Evolutionary conservation across 64 coral and sea anemone species (phyloP).

Genomic region (Montipora capricornis): DNA sequence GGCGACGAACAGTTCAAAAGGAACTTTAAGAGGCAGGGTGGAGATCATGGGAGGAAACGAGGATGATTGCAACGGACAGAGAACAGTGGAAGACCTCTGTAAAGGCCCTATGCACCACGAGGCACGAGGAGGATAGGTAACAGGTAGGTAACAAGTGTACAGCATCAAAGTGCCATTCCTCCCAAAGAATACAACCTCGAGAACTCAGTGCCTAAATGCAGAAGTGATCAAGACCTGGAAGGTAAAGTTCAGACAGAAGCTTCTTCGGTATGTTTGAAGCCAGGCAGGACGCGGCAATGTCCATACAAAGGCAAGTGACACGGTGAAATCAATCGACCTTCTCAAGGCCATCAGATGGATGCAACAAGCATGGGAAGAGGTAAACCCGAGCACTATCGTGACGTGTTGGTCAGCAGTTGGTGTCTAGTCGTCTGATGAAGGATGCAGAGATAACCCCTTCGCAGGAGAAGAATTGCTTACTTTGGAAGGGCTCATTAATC

Average conservation of each 20-base stretch:
- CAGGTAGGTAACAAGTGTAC: no score
- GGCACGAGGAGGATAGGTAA: no score
- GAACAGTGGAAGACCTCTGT: no score
- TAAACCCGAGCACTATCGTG: slow-evolving; percentile 9
- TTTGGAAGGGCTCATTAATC: not conserved
- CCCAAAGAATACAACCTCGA: no score
- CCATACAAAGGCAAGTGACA: slow-evolving; percentile 1
- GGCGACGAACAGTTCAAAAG: no score
- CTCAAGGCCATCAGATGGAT: not conserved
- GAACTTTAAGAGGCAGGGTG: no score
- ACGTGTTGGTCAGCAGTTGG: not conserved
- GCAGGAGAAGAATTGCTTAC: not conserved
- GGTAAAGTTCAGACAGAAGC: not conserved
- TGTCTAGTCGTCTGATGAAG: not conserved
- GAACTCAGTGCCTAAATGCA: no score
- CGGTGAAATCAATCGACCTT: slow-evolving; percentile 2
- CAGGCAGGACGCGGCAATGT: not conserved
- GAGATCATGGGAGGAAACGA: no score
- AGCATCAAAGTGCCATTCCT: no score
- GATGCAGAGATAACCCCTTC: not conserved
- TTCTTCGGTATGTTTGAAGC: not conserved
- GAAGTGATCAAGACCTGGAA: not conserved
- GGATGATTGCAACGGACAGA: no score
- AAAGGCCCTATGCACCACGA: no score
- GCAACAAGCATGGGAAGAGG: slow-evolving; percentile 1